Evolutionary conservation across 1,140 invertebrate genomes (phyloP).

Genomic region (Dufourea novaeangliae): DNA sequence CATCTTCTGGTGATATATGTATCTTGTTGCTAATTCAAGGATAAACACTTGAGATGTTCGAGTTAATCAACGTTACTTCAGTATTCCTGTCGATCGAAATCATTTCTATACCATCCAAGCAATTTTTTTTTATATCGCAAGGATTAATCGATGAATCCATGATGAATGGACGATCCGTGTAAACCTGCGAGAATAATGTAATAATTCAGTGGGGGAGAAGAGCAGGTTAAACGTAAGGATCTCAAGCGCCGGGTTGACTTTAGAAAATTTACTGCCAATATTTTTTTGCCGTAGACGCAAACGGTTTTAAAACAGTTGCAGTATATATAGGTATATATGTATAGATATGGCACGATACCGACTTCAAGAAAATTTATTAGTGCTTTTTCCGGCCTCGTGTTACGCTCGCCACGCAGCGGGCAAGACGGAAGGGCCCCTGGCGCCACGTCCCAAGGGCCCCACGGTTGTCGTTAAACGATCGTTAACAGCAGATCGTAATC

Average conservation of each 20-base stretch:
- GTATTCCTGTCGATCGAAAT: no score
- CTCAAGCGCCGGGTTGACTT: neutral
- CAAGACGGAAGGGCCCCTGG: slow-evolving; percentile 55
- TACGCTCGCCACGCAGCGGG: slow-evolving; percentile 21
- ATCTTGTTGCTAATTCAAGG: no score
- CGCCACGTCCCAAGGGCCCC: slow-evolving; percentile 73
- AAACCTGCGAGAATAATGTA: no score
- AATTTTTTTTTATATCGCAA: no score
- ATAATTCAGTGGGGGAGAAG: no score
- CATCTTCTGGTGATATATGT: no score
- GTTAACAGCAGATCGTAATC: slow-evolving; percentile 78
- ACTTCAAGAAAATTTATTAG: slow-evolving; percentile 63
- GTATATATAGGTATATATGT: no score
- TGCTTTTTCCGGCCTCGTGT: slow-evolving; percentile 39
- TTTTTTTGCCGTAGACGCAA: slow-evolving; percentile 49
- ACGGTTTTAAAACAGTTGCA: slow-evolving; percentile 49
- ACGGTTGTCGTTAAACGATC: slow-evolving; percentile 77
- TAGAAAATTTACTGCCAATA: slow-evolving; percentile 58
- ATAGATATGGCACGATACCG: slow-evolving; percentile 52
- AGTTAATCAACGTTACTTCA: no score
- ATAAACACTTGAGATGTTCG: no score
- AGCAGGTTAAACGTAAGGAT: neutral
- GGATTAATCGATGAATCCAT: no score
- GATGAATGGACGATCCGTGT: no score
- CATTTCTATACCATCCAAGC: no score